Conservation (phyloP, 1,140 invertebrate species). For the Cydia amplana region DNA sequence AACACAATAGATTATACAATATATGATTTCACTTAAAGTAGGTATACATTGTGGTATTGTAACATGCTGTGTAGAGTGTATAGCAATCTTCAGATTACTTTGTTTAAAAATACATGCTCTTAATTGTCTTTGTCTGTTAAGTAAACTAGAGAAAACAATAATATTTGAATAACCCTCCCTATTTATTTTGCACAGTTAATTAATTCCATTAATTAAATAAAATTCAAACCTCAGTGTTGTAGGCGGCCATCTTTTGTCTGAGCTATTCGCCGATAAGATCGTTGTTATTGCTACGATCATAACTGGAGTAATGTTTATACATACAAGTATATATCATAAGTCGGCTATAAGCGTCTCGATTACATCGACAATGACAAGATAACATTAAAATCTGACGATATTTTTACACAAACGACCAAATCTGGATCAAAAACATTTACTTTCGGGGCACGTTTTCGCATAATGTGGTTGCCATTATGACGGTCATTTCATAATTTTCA, state of each 20-base stretch:
- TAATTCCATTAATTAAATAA: conserved; percentile 20
- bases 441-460: conserved; percentile 21
- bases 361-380: neutral
- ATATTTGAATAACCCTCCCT: conserved; percentile 15
- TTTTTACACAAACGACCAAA: conserved; percentile 21
- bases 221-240: conserved; percentile 18
- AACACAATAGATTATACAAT: no score
- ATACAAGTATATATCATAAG: no score
- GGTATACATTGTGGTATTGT: neutral
- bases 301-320: neutral
- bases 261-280: neutral
- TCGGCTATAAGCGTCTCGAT: neutral
- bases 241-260: conserved; percentile 9
- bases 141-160: conserved; percentile 36
- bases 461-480: conserved; percentile 26
- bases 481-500: conserved; percentile 28
- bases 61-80: neutral
- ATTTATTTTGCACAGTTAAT: conserved; percentile 19
- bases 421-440: conserved; percentile 27
- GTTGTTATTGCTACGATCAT: neutral
- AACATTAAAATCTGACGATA: conserved; percentile 17
- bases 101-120: neutral
- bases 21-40: no score
- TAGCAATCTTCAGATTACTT: neutral
- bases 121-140: conserved; percentile 32